Conservation (phyloP, 2,113 vertebrate species). For the Petrocephalus microphthalmus region DNA sequence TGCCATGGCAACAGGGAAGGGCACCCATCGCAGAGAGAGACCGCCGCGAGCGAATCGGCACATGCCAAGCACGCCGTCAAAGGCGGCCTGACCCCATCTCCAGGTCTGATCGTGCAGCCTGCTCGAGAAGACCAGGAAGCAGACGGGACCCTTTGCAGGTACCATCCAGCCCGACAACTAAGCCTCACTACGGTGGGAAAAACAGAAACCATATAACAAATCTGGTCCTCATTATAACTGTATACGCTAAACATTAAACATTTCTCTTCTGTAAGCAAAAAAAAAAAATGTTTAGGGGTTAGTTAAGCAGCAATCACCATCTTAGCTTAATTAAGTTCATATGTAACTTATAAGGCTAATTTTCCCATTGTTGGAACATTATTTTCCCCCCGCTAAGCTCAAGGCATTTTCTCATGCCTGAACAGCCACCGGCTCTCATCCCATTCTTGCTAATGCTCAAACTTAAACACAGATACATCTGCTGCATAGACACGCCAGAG, state of each 20-base stretch:
- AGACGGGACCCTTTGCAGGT: background rate
- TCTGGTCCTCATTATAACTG: conserved; percentile 26
- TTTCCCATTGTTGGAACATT: background rate
- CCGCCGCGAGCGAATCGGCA: background rate
- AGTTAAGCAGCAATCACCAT: conserved; percentile 12
- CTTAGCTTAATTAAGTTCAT: conserved; percentile 23
- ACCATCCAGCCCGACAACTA: background rate
- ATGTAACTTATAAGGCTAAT: conserved; percentile 13
- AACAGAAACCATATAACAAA: background rate
- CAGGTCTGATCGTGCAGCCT: background rate
- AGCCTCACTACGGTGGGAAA: background rate
- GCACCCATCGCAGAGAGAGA: background rate
- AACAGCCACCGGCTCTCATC: background rate
- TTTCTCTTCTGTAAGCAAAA: conserved; percentile 12
- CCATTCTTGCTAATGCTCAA: background rate
- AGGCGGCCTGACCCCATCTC: background rate
- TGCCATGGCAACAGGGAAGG: background rate
- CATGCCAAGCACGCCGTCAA: background rate
- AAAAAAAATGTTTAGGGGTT: conserved; percentile 17
- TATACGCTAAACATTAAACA: conserved; percentile 13
- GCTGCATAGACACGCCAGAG: background rate
- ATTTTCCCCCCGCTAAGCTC: conserved; percentile 6
- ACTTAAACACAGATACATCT: conserved; percentile 7
- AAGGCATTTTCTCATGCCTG: background rate
- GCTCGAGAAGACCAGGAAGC: background rate